Evolutionary conservation across 2,113 vertebrate genomes (phyloP).

Genomic region (Pipa parva): DNA sequence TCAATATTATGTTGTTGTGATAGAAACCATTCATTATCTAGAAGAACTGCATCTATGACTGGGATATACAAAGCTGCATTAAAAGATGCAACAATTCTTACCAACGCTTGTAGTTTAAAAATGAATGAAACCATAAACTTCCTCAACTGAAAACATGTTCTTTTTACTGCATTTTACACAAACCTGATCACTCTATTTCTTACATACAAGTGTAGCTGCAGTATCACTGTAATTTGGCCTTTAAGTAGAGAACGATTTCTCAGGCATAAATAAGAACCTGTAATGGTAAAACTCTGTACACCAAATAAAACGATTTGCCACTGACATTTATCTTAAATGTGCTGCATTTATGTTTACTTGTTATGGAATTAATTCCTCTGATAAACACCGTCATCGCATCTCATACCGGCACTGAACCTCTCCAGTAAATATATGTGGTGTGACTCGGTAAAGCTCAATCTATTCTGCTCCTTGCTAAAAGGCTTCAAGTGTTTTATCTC

Average conservation of each 20-base stretch:
- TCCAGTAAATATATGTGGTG: background rate
- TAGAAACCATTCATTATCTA: no score
- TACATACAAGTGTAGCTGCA: no score
- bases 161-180: no score
- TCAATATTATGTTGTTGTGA: no score
- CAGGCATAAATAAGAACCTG: conserved; percentile 11
- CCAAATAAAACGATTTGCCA: conserved; percentile 13
- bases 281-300: background rate
- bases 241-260: conserved; percentile 20
- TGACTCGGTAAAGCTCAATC: background rate
- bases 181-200: no score
- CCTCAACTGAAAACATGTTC: no score
- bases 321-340: conserved; percentile 3
- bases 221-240: conserved; percentile 35
- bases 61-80: no score
- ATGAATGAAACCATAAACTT: no score
- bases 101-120: no score
- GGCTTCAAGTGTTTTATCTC: background rate
- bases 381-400: background rate
- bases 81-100: no score
- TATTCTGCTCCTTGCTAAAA: background rate
- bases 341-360: conserved; percentile 5
- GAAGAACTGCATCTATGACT: no score
- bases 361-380: conserved; percentile 9
- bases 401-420: background rate